Conservation (phyloP, 2,797 vertebrate genomes). For the Buphagus erythrorhynchus region DNA sequence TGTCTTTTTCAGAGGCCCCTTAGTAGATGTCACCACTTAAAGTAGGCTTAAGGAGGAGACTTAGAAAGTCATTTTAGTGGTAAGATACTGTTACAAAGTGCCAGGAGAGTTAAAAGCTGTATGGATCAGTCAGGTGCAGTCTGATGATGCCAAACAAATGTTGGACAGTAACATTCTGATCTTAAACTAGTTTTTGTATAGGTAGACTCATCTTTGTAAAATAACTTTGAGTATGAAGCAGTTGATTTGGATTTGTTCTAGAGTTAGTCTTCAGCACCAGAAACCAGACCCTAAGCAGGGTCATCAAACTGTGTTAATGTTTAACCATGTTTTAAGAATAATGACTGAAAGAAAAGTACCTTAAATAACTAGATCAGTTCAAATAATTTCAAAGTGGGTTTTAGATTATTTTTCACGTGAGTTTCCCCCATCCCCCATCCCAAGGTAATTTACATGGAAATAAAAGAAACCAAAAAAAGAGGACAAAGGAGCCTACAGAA, state of each 20-base stretch:
- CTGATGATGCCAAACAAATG: not conserved
- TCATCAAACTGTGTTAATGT: conserved; percentile 27
- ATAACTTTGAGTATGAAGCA: not conserved
- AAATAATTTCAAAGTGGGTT: conserved; percentile 42
- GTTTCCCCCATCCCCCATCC: conserved; percentile 71
- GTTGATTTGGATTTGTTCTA: not conserved
- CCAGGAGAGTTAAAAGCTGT: not conserved
- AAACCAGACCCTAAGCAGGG: not conserved
- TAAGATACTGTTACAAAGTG: not conserved
- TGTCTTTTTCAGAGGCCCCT: not conserved
- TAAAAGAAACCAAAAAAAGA: conserved; percentile 79
- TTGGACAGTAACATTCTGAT: not conserved
- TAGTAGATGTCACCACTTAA: not conserved
- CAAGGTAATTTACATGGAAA: conserved; percentile 80
- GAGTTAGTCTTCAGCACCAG: conserved; percentile 2
- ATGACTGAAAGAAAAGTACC: conserved; percentile 54
- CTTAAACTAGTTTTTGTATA: not conserved
- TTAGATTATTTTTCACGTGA: conserved; percentile 69
- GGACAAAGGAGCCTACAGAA: conserved; percentile 71
- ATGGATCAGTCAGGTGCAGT: not conserved
- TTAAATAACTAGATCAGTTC: conserved; percentile 51
- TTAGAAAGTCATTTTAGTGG: not conserved
- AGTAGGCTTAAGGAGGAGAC: not conserved
- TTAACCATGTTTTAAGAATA: conserved; percentile 45
- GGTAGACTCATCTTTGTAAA: not conserved